Conservation (phyloP, 1,140 invertebrate species). For the Neotoxoptera formosana region DNA sequence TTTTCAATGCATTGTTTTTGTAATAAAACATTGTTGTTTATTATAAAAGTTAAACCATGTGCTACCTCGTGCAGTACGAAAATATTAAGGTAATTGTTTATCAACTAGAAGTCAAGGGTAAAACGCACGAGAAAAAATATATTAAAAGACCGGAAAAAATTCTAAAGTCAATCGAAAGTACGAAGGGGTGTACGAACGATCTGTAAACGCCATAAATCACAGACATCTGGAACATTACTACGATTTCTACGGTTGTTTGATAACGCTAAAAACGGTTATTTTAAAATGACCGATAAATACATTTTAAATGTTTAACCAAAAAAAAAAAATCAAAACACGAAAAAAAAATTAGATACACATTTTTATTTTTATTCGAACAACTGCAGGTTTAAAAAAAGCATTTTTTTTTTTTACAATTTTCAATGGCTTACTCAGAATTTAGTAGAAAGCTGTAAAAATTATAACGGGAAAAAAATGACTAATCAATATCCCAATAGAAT, state of each 20-base stretch:
- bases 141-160: slow-evolving; percentile 10
- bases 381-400: neutral
- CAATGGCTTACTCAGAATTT: neutral
- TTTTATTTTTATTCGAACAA: neutral
- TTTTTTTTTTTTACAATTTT: neutral
- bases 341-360: neutral
- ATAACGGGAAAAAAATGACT: neutral
- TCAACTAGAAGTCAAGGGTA: neutral
- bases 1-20: neutral
- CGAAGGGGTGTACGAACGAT: neutral
- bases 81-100: slow-evolving; percentile 17
- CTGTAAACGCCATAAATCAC: slow-evolving; percentile 28
- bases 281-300: neutral
- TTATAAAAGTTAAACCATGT: neutral
- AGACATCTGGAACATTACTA: slow-evolving; percentile 24
- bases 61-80: neutral
- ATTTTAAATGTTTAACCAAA: neutral
- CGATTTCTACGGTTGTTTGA: neutral
- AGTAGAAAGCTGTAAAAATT: neutral
- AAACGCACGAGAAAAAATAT: neutral
- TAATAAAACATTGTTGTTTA: neutral
- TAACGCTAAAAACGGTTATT: neutral
- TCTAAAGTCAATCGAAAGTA: neutral
- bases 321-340: neutral
- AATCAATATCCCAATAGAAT: neutral